These are phyloP conservation scores for Phaenicophaeus curvirostris DNA, from an alignment of 2,797 vertebrate species.

Conservation along the genomic window DNA sequence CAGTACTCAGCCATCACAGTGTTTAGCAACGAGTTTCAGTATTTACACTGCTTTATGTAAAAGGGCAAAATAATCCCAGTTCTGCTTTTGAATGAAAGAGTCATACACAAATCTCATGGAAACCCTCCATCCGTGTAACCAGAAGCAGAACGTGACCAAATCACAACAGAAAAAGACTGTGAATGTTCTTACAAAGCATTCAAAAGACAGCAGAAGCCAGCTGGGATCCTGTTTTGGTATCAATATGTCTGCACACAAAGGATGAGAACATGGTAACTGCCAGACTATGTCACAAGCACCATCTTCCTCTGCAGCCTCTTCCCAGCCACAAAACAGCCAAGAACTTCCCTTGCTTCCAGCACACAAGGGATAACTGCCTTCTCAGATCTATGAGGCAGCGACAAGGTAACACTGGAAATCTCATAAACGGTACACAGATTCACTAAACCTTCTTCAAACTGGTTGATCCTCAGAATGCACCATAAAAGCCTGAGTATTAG, in stretches of 20 bases:
- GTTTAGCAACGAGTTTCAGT: accelerated
- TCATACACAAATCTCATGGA: not conserved
- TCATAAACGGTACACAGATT: not conserved
- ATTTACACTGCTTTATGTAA: not conserved
- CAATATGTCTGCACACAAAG: not conserved
- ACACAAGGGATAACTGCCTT: not conserved
- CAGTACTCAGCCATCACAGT: not conserved
- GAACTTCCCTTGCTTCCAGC: not conserved
- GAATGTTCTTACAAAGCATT: not conserved
- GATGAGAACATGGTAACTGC: not conserved
- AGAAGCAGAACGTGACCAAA: not conserved
- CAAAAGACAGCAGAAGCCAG: not conserved
- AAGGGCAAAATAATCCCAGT: not conserved
- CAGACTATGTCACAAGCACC: not conserved
- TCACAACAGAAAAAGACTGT: not conserved
- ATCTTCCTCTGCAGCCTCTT: not conserved
- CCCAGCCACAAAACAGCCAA: not conserved
- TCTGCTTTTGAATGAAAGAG: not conserved
- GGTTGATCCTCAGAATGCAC: not conserved
- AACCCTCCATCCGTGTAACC: not conserved
- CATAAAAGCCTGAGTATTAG: not conserved
- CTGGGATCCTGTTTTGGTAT: not conserved
- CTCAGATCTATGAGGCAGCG: not conserved
- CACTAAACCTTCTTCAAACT: not conserved
- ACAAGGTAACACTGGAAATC: not conserved